Evolutionary conservation across 2,113 vertebrate species (phyloP).

Genomic region (Xiphorhynchus elegans): DNA sequence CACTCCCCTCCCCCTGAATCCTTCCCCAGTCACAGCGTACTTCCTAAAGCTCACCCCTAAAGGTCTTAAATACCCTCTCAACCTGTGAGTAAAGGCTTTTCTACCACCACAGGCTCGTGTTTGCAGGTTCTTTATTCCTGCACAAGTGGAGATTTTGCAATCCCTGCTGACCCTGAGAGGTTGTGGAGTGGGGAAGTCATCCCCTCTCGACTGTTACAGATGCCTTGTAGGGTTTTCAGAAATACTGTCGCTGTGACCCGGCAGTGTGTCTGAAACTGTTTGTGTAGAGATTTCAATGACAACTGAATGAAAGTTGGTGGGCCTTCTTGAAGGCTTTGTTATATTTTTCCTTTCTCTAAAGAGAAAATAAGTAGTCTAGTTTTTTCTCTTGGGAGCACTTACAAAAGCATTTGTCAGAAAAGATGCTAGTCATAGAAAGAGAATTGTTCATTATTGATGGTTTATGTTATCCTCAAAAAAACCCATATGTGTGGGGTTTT

Average conservation of each 20-base stretch:
- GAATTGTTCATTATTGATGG: neutral
- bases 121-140: too few relatives aligned
- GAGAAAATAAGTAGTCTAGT: neutral
- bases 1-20: too few relatives aligned
- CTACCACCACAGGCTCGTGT: too few relatives aligned
- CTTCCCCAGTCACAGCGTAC: too few relatives aligned
- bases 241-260: rapidly evolving
- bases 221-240: rapidly evolving
- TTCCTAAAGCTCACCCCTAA: too few relatives aligned
- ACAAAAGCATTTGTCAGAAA: neutral
- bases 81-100: too few relatives aligned
- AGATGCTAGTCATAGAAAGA: neutral
- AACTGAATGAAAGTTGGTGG: rapidly evolving
- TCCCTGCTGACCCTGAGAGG: too few relatives aligned
- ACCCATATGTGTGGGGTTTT: neutral
- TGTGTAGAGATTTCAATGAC: neutral
- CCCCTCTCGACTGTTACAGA: too few relatives aligned
- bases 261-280: neutral
- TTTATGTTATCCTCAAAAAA: neutral
- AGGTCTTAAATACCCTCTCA: too few relatives aligned
- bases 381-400: neutral
- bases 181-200: too few relatives aligned
- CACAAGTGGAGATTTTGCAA: too few relatives aligned
- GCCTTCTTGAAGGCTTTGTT: neutral
- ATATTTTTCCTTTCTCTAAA: neutral